phyloP scores from a whole-genome alignment of 2,113 vertebrate species.

The Atherinomorus stipes region DNA sequence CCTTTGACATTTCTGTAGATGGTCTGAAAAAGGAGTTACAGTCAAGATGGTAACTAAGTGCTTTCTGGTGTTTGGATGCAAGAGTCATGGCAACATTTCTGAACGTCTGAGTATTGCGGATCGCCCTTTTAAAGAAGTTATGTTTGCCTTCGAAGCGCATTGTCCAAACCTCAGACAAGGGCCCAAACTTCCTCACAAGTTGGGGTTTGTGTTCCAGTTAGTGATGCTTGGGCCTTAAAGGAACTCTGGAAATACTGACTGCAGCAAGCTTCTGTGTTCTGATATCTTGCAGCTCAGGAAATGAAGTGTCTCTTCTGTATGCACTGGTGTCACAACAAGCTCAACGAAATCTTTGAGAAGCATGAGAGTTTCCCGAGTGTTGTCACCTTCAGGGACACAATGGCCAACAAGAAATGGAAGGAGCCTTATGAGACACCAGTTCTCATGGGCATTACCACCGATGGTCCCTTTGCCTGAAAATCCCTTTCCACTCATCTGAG shows the following conservation, averaged over 20 bases:
- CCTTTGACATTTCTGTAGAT: slow-evolving; percentile 9
- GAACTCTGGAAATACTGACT: slow-evolving; percentile 12
- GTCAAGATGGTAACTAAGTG: neutral
- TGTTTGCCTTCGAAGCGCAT: too few species aligned
- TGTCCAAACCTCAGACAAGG: too few species aligned
- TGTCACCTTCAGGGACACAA: slow-evolving; percentile 21
- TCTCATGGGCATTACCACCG: slow-evolving; percentile 16
- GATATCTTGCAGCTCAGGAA: slow-evolving; percentile 18
- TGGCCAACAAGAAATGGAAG: slow-evolving; percentile 26
- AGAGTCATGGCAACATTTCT: too few species aligned
- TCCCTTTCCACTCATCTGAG: neutral
- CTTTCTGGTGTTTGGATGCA: too few species aligned
- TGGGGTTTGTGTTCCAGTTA: slow-evolving; percentile 4
- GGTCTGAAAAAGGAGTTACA: slow-evolving; percentile 23
- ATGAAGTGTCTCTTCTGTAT: slow-evolving; percentile 21
- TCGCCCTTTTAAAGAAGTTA: too few species aligned
- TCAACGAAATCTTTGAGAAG: slow-evolving; percentile 7
- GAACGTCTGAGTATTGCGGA: too few species aligned
- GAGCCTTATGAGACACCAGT: slow-evolving; percentile 16
- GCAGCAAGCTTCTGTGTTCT: slow-evolving; percentile 19
- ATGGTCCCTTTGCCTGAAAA: slow-evolving; percentile 14
- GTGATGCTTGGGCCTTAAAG: slow-evolving; percentile 21
- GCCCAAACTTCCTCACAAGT: too few species aligned
- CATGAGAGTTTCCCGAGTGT: slow-evolving; percentile 9
- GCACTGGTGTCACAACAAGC: neutral